Evolutionary conservation across 2,888 invertebrate species (phyloP).

Genomic region (Xestia ashworthii): DNA sequence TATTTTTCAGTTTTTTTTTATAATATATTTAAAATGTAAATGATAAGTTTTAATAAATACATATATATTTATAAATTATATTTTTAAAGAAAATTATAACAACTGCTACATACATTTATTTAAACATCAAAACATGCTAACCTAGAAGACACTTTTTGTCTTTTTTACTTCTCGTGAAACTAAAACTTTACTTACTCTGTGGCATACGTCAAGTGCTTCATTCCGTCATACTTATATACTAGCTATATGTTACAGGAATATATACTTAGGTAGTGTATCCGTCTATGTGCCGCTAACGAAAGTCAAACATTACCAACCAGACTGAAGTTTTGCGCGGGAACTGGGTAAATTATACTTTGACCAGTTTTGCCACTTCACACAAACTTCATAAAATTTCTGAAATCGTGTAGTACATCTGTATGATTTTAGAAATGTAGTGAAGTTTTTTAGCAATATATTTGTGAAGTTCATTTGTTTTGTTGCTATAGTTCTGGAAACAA

Average conservation of each 20-base stretch:
- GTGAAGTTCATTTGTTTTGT: background rate
- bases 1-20: too few species aligned
- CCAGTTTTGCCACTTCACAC: background rate
- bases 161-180: background rate
- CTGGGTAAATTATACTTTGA: slow-evolving; percentile 3
- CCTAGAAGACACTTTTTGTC: background rate
- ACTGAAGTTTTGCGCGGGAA: background rate
- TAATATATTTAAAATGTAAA: too few species aligned
- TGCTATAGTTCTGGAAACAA: background rate
- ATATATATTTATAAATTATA: too few species aligned
- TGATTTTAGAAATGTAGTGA: background rate
- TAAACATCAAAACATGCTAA: background rate
- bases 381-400: too few species aligned
- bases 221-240: background rate
- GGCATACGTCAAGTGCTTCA: slow-evolving; percentile 2
- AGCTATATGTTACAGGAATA: background rate
- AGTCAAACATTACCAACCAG: slow-evolving; percentile 18
- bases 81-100: too few species aligned
- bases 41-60: too few species aligned
- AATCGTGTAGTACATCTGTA: background rate
- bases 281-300: background rate
- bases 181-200: background rate
- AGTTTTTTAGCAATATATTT: background rate
- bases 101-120: too few species aligned
- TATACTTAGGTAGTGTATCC: background rate